phyloP scores from a whole-genome alignment of 2,113 vertebrate genomes.

The Dromiciops gliroides region DNA sequence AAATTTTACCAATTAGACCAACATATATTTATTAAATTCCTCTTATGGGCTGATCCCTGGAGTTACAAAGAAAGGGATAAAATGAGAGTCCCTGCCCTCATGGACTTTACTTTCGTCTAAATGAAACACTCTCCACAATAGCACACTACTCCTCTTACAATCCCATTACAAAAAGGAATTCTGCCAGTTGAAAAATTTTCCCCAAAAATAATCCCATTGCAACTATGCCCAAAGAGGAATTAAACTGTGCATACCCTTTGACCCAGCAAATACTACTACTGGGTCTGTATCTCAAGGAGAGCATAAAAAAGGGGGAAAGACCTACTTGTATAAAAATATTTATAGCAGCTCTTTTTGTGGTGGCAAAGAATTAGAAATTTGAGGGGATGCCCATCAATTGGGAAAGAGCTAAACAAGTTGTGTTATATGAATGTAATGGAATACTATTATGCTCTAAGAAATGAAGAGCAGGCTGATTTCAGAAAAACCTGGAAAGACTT shows the following conservation, averaged over 20 bases:
- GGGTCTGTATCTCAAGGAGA: background rate
- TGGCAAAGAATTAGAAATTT: background rate
- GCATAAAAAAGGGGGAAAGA: background rate
- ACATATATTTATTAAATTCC: background rate
- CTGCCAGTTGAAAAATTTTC: background rate
- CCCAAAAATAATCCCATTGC: background rate
- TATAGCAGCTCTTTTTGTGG: background rate
- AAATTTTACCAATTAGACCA: background rate
- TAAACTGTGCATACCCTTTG: no score
- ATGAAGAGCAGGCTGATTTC: no score
- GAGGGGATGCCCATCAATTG: background rate
- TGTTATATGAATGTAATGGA: background rate
- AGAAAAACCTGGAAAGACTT: no score
- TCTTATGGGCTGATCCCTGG: background rate
- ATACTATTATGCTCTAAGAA: background rate
- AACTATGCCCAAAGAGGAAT: background rate
- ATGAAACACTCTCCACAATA: background rate
- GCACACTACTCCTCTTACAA: background rate
- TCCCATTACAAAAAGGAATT: background rate
- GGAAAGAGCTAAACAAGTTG: background rate
- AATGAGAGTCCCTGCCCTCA: background rate
- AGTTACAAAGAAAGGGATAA: background rate
- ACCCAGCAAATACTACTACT: background rate
- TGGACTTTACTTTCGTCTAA: background rate
- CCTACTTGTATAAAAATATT: background rate